phyloP scores from a whole-genome alignment of 2,113 vertebrate genomes.

The Indri indri region DNA sequence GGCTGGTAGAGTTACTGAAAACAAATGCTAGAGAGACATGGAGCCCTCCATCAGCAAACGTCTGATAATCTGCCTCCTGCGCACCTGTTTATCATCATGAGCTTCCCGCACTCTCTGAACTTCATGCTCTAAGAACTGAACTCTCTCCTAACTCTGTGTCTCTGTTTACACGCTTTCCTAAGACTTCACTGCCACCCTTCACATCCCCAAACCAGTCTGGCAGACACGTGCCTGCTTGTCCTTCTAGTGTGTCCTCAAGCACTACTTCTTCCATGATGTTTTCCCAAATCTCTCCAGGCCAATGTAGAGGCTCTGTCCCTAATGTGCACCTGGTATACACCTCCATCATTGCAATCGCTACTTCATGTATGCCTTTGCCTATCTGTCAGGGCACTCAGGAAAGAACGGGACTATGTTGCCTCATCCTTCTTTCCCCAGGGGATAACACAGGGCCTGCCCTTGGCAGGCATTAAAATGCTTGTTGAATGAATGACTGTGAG shows the following conservation, averaged over 20 bases:
- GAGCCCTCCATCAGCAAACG: background rate
- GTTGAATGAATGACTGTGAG: background rate
- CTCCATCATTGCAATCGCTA: rapidly evolving
- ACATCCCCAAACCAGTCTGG: background rate
- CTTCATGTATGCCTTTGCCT: background rate
- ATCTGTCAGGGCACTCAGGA: background rate
- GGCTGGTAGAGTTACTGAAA: background rate
- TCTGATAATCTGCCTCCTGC: background rate
- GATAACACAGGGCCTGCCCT: background rate
- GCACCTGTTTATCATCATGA: background rate
- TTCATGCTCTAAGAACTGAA: background rate
- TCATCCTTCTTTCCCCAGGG: background rate
- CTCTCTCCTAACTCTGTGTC: background rate
- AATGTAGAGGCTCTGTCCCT: background rate
- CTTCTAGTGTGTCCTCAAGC: background rate
- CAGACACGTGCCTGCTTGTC: background rate
- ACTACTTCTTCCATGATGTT: background rate
- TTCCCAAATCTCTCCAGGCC: background rate
- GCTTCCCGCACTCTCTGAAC: background rate
- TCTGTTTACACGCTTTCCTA: background rate
- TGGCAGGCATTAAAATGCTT: background rate
- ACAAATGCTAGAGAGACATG: background rate
- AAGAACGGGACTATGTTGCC: background rate
- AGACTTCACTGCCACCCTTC: background rate
- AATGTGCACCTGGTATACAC: background rate